A percentile compares a stretch with the other conserved stretches of the same genome.
Conservation (phyloP, 2,797 vertebrate species). For the Amblyraja radiata region DNA sequence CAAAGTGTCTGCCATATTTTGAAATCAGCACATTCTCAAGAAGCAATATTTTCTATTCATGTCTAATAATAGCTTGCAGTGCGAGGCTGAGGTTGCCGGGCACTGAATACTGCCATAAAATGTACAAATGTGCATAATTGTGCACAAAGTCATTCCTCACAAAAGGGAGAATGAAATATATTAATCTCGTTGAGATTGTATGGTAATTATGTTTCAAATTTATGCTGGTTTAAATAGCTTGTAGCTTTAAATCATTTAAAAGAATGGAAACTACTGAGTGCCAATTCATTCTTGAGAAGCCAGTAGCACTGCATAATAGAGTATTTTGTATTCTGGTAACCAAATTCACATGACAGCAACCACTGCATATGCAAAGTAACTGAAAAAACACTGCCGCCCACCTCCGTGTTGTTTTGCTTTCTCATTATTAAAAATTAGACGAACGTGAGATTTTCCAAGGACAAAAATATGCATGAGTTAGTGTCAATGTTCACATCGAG, state of each 20-base stretch:
- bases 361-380: not conserved
- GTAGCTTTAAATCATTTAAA: not conserved
- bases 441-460: not conserved
- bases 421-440: not conserved
- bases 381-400: not conserved
- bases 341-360: not conserved
- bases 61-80: not conserved
- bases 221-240: not conserved
- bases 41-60: not conserved
- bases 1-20: not conserved
- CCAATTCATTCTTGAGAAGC: not conserved
- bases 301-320: not conserved
- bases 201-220: constrained; percentile 1
- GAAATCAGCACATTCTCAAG: not conserved
- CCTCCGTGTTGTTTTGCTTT: not conserved
- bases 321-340: not conserved
- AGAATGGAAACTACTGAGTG: not conserved
- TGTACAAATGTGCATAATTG: not conserved
- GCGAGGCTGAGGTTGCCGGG: not conserved
- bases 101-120: not conserved
- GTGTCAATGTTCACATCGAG: not conserved
- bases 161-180: not conserved
- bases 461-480: not conserved
- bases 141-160: not conserved
- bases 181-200: not conserved